These are phyloP conservation scores for Pristis pectinata DNA, from an alignment of 2,797 vertebrate genomes.

Conservation along the genomic window DNA sequence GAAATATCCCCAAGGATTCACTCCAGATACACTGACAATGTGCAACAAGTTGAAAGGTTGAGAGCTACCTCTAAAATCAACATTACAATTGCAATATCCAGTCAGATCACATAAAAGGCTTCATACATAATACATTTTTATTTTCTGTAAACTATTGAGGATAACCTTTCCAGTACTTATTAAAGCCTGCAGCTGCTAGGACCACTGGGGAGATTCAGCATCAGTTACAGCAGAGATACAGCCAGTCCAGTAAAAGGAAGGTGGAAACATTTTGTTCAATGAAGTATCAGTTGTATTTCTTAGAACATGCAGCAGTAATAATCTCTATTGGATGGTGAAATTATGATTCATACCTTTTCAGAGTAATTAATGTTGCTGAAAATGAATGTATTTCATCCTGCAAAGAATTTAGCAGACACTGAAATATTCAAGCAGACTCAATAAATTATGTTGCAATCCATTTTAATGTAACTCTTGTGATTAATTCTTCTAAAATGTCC, in stretches of 20 bases:
- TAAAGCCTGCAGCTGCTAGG: not conserved
- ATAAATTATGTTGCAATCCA: not conserved
- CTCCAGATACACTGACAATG: not conserved
- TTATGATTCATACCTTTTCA: not conserved
- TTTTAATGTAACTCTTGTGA: constrained; percentile 3
- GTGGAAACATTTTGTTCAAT: not conserved
- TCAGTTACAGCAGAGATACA: not conserved
- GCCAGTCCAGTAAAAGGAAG: not conserved
- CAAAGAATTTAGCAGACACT: not conserved
- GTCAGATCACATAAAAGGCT: not conserved
- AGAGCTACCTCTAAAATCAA: constrained; percentile 1
- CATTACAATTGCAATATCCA: not conserved
- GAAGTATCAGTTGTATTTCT: constrained; percentile 9
- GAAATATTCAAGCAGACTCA: not conserved
- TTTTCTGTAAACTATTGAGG: constrained; percentile 24
- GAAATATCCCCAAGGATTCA: not conserved
- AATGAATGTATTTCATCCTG: not conserved
- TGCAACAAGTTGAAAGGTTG: constrained; percentile 16
- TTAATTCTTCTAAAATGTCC: not conserved
- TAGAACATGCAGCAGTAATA: not conserved
- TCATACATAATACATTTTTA: constrained; percentile 28
- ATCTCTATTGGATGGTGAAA: not conserved
- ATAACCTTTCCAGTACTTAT: constrained; percentile 29
- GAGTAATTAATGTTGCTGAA: not conserved
- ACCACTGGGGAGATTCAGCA: not conserved